Percentiles rank a stretch among this genome's conserved stretches.
Evolutionary conservation across 2,888 invertebrate genomes (phyloP).

Genomic region (Hedychridium roseum): DNA sequence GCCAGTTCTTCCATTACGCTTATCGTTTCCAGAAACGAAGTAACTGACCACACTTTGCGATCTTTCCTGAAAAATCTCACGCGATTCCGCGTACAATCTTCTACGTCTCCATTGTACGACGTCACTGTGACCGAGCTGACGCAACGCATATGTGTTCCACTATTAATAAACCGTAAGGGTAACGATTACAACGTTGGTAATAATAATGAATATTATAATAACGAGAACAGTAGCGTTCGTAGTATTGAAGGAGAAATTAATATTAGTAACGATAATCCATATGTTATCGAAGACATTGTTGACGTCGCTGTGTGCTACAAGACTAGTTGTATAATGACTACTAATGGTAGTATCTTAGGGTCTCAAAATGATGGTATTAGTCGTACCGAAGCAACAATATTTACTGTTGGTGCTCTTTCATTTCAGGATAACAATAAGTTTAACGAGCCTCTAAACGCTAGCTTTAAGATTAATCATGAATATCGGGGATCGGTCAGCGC

Average conservation of each 20-base stretch:
- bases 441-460: conserved; percentile 57
- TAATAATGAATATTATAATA: conserved; percentile 39
- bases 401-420: conserved; percentile 66
- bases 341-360: conserved; percentile 56
- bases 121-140: conserved; percentile 59
- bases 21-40: conserved; percentile 62
- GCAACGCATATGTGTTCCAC: conserved; percentile 64
- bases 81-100: conserved; percentile 47
- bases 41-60: conserved; percentile 54
- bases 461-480: conserved; percentile 50
- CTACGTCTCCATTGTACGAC: conserved; percentile 44
- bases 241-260: conserved; percentile 30
- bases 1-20: conserved; percentile 64
- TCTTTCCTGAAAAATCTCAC: conserved; percentile 49
- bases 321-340: conserved; percentile 57
- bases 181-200: conserved; percentile 30
- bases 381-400: conserved; percentile 64
- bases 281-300: conserved; percentile 53
- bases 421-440: conserved; percentile 64
- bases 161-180: conserved; percentile 57
- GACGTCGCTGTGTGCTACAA: conserved; percentile 56
- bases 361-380: conserved; percentile 63
- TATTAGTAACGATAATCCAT: conserved; percentile 49
- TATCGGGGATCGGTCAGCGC: conserved; percentile 44
- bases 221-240: conserved; percentile 25